phyloP scores from a whole-genome alignment of 2,888 invertebrate species.

The Punctoribates punctum region DNA sequence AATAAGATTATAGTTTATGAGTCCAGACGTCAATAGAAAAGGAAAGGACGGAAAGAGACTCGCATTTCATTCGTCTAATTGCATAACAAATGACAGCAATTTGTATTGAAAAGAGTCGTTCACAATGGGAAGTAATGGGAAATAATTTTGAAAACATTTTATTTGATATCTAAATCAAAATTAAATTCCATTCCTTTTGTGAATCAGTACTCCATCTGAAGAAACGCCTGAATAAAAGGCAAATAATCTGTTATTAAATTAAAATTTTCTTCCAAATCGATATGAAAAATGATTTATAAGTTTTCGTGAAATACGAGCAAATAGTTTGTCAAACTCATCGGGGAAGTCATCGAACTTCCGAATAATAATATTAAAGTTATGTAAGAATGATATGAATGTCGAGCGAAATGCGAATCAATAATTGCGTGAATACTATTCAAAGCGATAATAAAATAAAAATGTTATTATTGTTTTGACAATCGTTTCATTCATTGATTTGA shows the following conservation, averaged over 20 bases:
- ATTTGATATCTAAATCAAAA: background rate
- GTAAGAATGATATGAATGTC: background rate
- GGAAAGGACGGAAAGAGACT: background rate
- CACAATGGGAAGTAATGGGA: too few species aligned
- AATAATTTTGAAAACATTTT: background rate
- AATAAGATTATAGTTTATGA: constrained; percentile 4
- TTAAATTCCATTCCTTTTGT: too few species aligned
- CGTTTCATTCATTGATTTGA: background rate
- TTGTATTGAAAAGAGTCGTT: background rate
- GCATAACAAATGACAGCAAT: background rate
- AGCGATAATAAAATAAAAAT: background rate
- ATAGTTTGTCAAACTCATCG: too few species aligned
- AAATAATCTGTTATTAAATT: too few species aligned
- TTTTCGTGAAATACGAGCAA: too few species aligned
- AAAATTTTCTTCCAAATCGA: too few species aligned
- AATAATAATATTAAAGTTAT: background rate
- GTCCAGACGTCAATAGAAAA: background rate
- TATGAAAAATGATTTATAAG: too few species aligned
- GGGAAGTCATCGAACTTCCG: too few species aligned
- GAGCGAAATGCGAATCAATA: background rate
- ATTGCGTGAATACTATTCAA: constrained; percentile 11
- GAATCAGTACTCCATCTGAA: too few species aligned
- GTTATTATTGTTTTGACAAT: constrained; percentile 9
- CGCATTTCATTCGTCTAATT: background rate
- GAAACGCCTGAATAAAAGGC: too few species aligned